Conservation (phyloP, 1,140 invertebrate genomes). For the Aleiodes sp. region DNA sequence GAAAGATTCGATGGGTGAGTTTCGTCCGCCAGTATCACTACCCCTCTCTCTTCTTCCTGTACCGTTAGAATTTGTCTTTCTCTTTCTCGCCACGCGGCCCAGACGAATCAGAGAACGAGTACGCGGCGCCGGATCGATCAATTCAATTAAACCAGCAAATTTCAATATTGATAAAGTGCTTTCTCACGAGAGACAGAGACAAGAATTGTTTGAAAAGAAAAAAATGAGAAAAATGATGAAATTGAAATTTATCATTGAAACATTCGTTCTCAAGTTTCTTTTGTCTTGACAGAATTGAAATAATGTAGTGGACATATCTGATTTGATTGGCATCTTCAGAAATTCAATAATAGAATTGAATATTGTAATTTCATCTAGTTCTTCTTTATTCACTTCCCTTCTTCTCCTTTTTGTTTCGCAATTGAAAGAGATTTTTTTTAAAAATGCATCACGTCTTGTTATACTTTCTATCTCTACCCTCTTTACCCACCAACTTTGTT, state of each 20-base stretch:
- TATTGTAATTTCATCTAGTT: too few relatives aligned
- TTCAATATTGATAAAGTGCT: conserved; percentile 18
- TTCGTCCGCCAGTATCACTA: not conserved
- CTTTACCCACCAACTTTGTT: too few relatives aligned
- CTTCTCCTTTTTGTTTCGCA: too few relatives aligned
- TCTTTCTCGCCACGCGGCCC: conserved; percentile 5
- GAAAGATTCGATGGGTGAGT: not conserved
- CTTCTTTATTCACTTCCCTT: too few relatives aligned
- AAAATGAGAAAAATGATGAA: conserved; percentile 7
- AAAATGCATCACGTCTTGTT: conserved; percentile 59
- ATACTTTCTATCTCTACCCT: too few relatives aligned
- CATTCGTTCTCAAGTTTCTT: not conserved
- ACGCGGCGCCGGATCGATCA: conserved; percentile 16
- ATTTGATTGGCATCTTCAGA: not conserved
- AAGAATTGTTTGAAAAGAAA: too few relatives aligned
- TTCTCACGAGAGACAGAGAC: too few relatives aligned
- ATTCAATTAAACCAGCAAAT: conserved; percentile 13
- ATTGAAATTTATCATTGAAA: conserved; percentile 4
- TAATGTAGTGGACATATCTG: too few relatives aligned
- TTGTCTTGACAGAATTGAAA: not conserved
- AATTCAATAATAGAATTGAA: too few relatives aligned
- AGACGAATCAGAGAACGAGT: not conserved
- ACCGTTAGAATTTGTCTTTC: not conserved
- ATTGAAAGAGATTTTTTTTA: too few relatives aligned
- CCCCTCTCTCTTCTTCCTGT: not conserved